Evolutionary conservation across 2,113 vertebrate species (phyloP), one percentile per base, ranked within the genome.

Genomic region (Antigone vipio): DNA sequence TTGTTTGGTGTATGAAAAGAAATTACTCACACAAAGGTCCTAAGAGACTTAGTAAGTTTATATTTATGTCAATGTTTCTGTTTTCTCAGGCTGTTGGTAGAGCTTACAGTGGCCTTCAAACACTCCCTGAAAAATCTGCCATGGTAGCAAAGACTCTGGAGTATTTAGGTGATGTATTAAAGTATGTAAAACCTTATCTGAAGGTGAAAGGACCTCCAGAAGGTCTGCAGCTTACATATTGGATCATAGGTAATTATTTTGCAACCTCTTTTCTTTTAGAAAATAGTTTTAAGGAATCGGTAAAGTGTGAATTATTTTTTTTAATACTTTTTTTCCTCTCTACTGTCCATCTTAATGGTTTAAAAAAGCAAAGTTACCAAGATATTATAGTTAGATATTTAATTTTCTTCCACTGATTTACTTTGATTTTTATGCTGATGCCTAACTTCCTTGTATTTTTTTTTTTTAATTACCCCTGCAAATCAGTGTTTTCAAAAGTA

Each of bases 81-180:
- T 98, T 96, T 88, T 95, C 30, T 92, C 97, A 99, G 99, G 99
- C 99, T 93, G 95, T 99, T 88, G 99, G 99, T 86, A 88, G 91
- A 93, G 98, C 98, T 85, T 99, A 99, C 59, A 87, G 97, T 66
- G 97, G 97, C 79, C 97, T 99, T 92, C 98, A 99, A 89, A 97
- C 97, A n/a, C 92, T 99, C 82, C 68, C 98, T 63, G 99, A 99
- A 96, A 99, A 99, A 93, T 99, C 99, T 82, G 96, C 98, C 90
- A 98, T 99, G 98, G 98, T 99, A 64, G 97, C 98, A 96, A 99
- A 98, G 97, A 97, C 98, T 52, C 98, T 99, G 96, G 98, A 99
- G 91, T 99, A 99, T 92, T 97, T 99, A 34, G 99, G 99, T 89
- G 99, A 99, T 93, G 97, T 99, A 78, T 92, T 99, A 92, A 99